These are phyloP conservation scores for Cryptocheilus praepositus DNA, from an alignment of 2,888 invertebrate genomes.

Conservation along the genomic window DNA sequence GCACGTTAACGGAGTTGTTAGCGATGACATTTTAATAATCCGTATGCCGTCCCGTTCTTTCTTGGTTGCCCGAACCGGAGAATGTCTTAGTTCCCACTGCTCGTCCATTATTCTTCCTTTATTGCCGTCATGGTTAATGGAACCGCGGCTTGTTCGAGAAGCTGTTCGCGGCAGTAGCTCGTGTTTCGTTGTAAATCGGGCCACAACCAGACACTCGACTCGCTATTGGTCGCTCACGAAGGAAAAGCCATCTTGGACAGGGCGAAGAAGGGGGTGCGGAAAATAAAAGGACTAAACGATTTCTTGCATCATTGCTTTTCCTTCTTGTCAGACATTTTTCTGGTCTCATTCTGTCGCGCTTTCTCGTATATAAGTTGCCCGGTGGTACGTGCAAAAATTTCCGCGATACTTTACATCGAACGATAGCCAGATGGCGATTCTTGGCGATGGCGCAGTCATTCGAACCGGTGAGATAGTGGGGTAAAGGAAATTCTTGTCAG, in stretches of 20 bases:
- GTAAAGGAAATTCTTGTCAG: too few species aligned
- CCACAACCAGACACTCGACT: conserved; percentile 10
- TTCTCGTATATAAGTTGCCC: too few species aligned
- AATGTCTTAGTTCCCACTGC: background rate
- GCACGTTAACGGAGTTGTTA: background rate
- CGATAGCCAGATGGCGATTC: too few species aligned
- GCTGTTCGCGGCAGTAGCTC: conserved; percentile 7
- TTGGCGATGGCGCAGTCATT: too few species aligned
- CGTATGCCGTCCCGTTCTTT: conserved; percentile 8
- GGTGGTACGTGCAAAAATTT: too few species aligned
- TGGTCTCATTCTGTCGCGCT: too few species aligned
- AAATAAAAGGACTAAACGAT: background rate
- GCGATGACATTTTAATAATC: conserved; percentile 20
- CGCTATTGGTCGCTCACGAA: background rate
- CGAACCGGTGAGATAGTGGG: too few species aligned
- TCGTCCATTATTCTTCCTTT: conserved; percentile 36
- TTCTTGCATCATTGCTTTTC: too few species aligned
- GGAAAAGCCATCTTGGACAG: background rate
- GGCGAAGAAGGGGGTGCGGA: background rate
- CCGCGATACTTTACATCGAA: too few species aligned
- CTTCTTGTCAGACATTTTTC: too few species aligned
- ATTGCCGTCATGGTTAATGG: conserved; percentile 24
- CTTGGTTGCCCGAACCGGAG: background rate
- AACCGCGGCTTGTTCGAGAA: conserved; percentile 2
- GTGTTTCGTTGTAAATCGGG: conserved; percentile 12